Base-by-base conservation (phyloP, 2,888 invertebrate genomes). In the Aspidiotus destructor region DNA sequence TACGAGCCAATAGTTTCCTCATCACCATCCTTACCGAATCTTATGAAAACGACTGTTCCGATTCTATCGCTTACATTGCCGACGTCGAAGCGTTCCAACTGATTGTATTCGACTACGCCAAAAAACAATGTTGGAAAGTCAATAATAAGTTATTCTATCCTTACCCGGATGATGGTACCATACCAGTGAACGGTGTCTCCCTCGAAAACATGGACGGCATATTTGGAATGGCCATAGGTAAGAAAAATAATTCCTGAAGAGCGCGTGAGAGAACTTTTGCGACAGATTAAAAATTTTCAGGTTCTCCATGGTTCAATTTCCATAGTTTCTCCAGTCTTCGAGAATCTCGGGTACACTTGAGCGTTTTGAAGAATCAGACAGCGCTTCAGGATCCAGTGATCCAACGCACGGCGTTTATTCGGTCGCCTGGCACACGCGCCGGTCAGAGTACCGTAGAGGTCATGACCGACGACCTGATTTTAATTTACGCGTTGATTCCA, bases 201-300 rank as follows among this genome's bases (percentile, higher is more conserved):
- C 88, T 88, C 73, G 85, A 87, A 71, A 75, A 87, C 55, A 87
- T 87, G 87, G 88, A 88, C 71, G 88, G 88, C 0, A 76, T 88
- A 10, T 75, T 88, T 2, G 87, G 86, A 0, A 78, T 88, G 78
- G 83, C 86, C 0, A 74, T 89, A n/a, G 81, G 85, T 7, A 85
- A 86, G 28, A 16, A 13, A 2, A 5, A 54, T 15, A 5, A 52
- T 52, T n/a, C 52, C 13, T 52, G 13, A 15, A 52, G 52, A 3
- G 5, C 15, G 52, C 5, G 15, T 52, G 13, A 15, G 11, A 52
- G 15, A 2, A 52, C 11, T 15, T 11, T 11, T 52, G 13, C 52
- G 52, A 52, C 5, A 52, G 52, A 11, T 52, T 11, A 5, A 52
- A 52, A 52, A 52, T 15, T 54, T 54, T 54, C 55, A 54, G 55